Evolutionary conservation across 2,113 vertebrate genomes (phyloP), one percentile per base, ranked within the genome.

Genomic region (Hemiscyllium ocellatum): DNA sequence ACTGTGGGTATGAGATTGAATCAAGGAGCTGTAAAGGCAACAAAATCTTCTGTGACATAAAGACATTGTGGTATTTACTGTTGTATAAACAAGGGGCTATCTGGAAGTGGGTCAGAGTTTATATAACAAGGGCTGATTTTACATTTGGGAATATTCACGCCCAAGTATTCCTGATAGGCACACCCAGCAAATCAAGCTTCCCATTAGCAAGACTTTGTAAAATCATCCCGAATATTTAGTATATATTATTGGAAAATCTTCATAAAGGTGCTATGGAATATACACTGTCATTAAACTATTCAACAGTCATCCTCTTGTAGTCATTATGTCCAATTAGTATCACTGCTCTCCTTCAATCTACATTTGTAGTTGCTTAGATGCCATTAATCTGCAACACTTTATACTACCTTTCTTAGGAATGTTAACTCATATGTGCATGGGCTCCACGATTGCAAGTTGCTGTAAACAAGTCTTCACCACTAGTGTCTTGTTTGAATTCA

Each of bases 211-310:
- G 56, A n/a, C 17, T 22, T 93, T 93, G 89, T 66, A 20, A 66
- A 17, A 20, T 93, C 61, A 66, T 65, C 61, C 89, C 33, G 0
- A 65, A 66, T 95, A 95, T 95, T 95, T 95, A 72, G 94, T 95
- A 95, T 95, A 76, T 95, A 95, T 95, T 52, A 95, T 42, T 42
- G 70, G 26, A 50, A 76, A 95, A 29, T 95, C 68, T 52, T 52
- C 42, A 95, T 37, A 0, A 93, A 76, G 94, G 94, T 95, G 94
- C 94, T 95, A 76, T 72, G 68, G 47, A 76, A 33, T 29, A 95
- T 95, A 95, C 94, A 95, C 94, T 95, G 69, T 95, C n/a, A 50
- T 76, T 50, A 90, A 95, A 13, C 69, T 72, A 26, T 95, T 47
- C 94, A 4, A 26, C 69, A 76, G 6, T 95, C 42, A 17, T 13